Conservation (phyloP, 2,797 vertebrate genomes). For the Bradypodion pumilum region DNA sequence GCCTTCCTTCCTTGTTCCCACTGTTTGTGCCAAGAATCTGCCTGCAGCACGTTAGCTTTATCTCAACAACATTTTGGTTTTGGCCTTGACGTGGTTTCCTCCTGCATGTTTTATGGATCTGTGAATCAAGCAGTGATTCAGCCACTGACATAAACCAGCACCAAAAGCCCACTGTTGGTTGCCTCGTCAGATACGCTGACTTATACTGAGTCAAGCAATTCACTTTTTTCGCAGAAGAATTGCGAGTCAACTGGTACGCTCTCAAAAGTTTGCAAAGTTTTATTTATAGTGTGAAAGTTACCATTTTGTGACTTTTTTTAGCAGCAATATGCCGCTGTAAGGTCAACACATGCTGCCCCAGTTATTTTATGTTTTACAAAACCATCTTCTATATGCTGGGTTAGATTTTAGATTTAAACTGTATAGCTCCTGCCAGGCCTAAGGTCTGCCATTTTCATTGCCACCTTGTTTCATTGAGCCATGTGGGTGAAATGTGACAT, state of each 20-base stretch:
- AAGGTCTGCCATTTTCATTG: no score
- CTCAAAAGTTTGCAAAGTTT: background rate
- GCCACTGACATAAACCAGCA: background rate
- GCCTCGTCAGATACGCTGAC: constrained; percentile 2
- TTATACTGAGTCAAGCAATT: constrained; percentile 23
- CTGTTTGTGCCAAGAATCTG: constrained; percentile 11
- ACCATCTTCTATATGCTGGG: no score
- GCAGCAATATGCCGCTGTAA: no score
- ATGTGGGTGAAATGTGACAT: background rate
- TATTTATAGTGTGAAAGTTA: background rate
- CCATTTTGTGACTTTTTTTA: background rate
- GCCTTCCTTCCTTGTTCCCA: background rate
- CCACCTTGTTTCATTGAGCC: background rate
- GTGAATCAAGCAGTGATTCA: constrained; percentile 11
- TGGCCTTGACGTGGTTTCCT: background rate
- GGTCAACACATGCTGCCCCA: no score
- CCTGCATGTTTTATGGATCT: background rate
- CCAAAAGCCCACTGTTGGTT: background rate
- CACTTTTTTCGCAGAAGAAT: background rate
- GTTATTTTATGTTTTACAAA: no score
- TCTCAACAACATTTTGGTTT: constrained; percentile 1
- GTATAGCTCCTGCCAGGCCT: no score
- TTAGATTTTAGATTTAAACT: no score
- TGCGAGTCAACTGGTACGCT: background rate
- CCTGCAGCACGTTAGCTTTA: background rate